Base-by-base conservation (phyloP, 2,888 invertebrate genomes). In the Autographa gamma region DNA sequence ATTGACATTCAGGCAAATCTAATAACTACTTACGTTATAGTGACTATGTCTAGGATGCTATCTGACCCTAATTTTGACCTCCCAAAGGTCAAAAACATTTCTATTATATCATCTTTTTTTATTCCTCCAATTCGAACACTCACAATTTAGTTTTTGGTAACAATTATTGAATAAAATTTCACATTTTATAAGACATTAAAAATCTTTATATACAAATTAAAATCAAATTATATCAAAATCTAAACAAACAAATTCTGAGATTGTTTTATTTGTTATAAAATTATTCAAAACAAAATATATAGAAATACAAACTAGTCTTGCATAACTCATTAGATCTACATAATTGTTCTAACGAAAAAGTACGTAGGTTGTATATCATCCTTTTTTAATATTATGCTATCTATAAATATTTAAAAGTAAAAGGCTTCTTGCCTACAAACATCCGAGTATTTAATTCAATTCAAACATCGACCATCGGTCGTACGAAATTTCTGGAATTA, bases 1-100 rank as follows among this genome's bases (percentile, higher is more conserved):
- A 65, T 41, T 54, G 60, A n/a, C 48, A 48, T n/a, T 48, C 48
- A n/a, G n/a, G 48, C n/a, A 48, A 48, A 48, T n/a, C 5, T 48
- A n/a, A 43, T 16, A 43, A n/a, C 48, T 16, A 48, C 8, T 48
- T 48, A 48, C 48, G 48, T 48, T 6, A n/a, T n/a, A n/a, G n/a
- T n/a, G 48, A 48, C 48, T 48, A 48, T 48, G 48, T 48, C 48
- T 48, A 48, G 16, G 16, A 43, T 16, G 16, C 43, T 14, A 43
- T 48, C 8, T n/a, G 48, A 48, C 48, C 48, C 48, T n/a, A n/a
- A n/a, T 48, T 48, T 16, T 43, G 43, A 43, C 43, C 43, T 14
- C 3, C 11, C 43, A 43, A 16, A 4, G 43, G 16, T 14, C 43
- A 43, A 43, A 43, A 3, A 3, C 41, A 11, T 3, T 16, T 43